phyloP scores from a whole-genome alignment of 64 coral and sea anemone genomes.

The Porites lutea region DNA sequence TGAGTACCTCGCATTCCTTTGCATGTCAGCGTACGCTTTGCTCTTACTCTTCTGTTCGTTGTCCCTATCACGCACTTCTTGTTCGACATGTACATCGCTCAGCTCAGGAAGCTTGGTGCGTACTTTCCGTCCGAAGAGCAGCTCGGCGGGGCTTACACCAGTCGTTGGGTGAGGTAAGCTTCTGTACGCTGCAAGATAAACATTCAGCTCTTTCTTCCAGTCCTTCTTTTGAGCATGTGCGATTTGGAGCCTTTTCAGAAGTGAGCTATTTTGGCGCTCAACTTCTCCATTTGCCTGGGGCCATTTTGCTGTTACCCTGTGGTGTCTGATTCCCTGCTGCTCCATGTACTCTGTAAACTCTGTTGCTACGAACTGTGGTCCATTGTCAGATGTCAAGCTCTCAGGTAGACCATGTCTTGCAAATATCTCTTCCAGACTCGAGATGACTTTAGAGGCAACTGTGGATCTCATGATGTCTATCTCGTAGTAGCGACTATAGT shows the following conservation, averaged over 20 bases:
- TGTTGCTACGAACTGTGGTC: not conserved
- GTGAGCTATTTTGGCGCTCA: slow-evolving; percentile 37
- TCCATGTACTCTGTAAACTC: not conserved
- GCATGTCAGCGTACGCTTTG: not conserved
- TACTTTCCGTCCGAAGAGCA: slow-evolving; percentile 30
- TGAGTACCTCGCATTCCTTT: not conserved
- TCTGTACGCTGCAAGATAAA: slow-evolving; percentile 16
- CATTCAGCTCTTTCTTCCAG: slow-evolving; percentile 35
- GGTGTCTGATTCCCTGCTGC: slow-evolving; percentile 15
- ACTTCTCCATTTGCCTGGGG: slow-evolving; percentile 12
- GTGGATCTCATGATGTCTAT: too few species aligned
- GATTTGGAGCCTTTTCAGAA: slow-evolving; percentile 18
- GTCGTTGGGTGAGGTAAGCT: slow-evolving; percentile 5
- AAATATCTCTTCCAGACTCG: not conserved
- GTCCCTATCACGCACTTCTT: slow-evolving; percentile 27
- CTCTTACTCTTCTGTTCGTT: slow-evolving; percentile 38
- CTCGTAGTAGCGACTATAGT: too few species aligned
- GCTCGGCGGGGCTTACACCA: slow-evolving; percentile 25
- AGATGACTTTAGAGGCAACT: too few species aligned
- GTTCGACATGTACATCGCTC: slow-evolving; percentile 15
- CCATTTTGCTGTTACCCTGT: slow-evolving; percentile 20
- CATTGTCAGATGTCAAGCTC: slow-evolving; percentile 25
- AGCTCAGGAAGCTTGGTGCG: slow-evolving; percentile 50
- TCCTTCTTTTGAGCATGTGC: slow-evolving; percentile 25
- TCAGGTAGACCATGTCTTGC: not conserved